A percentile compares a stretch with the other conserved stretches of the same genome.
These are phyloP conservation scores for Amyelois transitella DNA, from an alignment of 1,140 invertebrate species.

Conservation along the genomic window DNA sequence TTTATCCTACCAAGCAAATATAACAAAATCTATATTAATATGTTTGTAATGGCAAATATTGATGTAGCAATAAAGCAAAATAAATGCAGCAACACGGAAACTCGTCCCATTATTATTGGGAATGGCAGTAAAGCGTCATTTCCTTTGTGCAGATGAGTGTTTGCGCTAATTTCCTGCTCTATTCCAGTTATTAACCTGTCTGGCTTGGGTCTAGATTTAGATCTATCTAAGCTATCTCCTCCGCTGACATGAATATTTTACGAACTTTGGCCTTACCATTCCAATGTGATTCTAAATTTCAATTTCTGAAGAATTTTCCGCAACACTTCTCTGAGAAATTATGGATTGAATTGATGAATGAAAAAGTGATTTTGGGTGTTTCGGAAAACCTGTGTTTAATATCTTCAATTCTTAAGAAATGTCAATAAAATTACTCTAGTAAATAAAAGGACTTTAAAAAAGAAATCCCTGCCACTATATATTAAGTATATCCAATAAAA, in stretches of 20 bases:
- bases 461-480: background rate
- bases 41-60: background rate
- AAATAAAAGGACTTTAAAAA: too few relatives aligned
- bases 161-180: slow-evolving; percentile 36
- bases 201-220: slow-evolving; percentile 24
- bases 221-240: background rate
- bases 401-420: too few relatives aligned
- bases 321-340: too few relatives aligned
- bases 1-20: too few relatives aligned
- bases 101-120: background rate
- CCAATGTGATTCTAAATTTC: background rate
- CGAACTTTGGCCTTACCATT: background rate
- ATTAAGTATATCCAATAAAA: background rate
- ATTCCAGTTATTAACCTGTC: slow-evolving; percentile 27
- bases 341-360: too few relatives aligned
- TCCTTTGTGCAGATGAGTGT: slow-evolving; percentile 41
- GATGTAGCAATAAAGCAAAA: background rate
- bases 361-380: too few relatives aligned
- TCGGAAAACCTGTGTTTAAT: too few relatives aligned
- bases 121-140: slow-evolving; percentile 17
- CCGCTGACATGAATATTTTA: background rate
- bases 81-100: background rate
- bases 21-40: too few relatives aligned
- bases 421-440: too few relatives aligned
- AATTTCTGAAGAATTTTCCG: too few relatives aligned